Evolutionary conservation across 2,113 vertebrate species (phyloP).

Genomic region (Cyanoderma ruficeps): DNA sequence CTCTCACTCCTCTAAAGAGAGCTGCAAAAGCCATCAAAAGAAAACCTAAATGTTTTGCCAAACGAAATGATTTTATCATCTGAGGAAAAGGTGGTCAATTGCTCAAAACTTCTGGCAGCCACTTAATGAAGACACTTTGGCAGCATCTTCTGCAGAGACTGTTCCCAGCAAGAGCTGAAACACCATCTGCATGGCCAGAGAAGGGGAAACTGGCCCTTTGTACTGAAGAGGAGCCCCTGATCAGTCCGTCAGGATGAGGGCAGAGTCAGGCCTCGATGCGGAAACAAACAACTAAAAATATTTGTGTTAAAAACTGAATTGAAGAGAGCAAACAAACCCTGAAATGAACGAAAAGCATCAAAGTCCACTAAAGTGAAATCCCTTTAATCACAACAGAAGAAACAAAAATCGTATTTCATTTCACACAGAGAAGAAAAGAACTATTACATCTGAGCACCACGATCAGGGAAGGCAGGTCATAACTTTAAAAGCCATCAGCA

Average conservation of each 20-base stretch:
- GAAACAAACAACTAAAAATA: not conserved
- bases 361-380: not conserved
- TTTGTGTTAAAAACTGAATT: not conserved
- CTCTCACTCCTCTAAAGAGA: not conserved
- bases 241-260: accelerated
- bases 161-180: not conserved
- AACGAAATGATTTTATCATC: not conserved
- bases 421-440: not conserved
- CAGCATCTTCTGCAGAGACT: not conserved
- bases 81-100: not conserved
- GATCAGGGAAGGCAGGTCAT: not conserved
- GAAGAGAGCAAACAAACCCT: not conserved
- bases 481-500: not conserved
- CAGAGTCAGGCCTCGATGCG: not conserved
- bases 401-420: not conserved
- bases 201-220: not conserved
- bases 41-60: not conserved
- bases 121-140: not conserved
- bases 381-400: not conserved
- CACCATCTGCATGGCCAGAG: not conserved
- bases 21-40: not conserved
- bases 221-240: not conserved
- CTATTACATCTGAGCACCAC: not conserved
- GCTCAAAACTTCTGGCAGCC: not conserved
- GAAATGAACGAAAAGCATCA: not conserved